Evolutionary conservation across 2,113 vertebrate genomes (phyloP), one percentile per base, ranked within the genome.

Genomic region (Pelecanoides urinatrix): DNA sequence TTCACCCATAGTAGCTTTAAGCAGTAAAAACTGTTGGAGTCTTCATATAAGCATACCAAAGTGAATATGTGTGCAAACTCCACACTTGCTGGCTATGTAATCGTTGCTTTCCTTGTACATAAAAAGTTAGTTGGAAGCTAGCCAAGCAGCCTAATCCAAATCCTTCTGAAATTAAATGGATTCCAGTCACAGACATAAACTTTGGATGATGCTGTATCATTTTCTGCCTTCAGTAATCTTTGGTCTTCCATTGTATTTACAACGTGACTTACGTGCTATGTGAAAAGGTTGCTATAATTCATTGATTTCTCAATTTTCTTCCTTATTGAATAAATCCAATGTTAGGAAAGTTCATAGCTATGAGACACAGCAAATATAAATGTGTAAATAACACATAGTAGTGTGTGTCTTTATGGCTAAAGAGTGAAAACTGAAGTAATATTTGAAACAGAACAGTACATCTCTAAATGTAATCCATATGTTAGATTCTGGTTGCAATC

Each of bases 181-280:
- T 66, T 73, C 34, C 61, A 14, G 13, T 52, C 20, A 44, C 42
- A 1, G 2, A 30, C 6, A 21, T 34, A 42, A 21, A 38, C 15
- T 87, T 80, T 52, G 36, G 23, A 49, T 52, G 25, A 61, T 68
- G 11, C 7, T 58, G 17, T 42, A 19, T 68, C 2, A 16, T 30
- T 75, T 89, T 89, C 22, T 56, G n/a, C 22, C 29, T 76, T 59
- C 23, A 25, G 25, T 19, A n/a, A 36, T 59, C n/a, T 55, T 75
- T 88, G 27, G 11, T 36, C 7, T 76, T 56, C 23, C 11, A 11
- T 22, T 65, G 36, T 52, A 4, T 73, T 79, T 72, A 14, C 45
- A 62, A 55, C 32, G 20, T 58, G 12, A n/a, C 8, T 47, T 65
- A 44, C 0, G 1, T 0, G 1, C 38, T 36, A 2, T 61, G n/a